Evolutionary conservation across 2,113 vertebrate species (phyloP), one percentile per base, ranked within the genome.

Genomic region (Muntiacus reevesi): DNA sequence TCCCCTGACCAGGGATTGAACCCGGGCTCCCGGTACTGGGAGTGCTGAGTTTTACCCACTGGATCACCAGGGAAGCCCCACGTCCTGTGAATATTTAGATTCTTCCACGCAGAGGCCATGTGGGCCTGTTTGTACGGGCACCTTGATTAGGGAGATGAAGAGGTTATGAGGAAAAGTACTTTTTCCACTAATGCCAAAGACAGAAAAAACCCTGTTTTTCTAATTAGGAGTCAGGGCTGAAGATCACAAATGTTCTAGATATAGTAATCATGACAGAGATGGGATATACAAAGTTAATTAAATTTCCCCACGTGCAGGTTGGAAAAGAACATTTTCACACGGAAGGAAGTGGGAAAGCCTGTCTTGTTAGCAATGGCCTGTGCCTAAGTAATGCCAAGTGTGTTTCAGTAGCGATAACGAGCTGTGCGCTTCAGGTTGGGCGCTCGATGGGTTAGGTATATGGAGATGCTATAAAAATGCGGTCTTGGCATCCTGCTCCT

Each of bases 401-500:
- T n/a, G 60, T 91, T 91, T 78, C 15, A 50, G 62, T n/a, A 62
- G 36, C 2, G 76, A 33, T 0, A 50, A 17, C 8, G 23, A 52
- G 33, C 2, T 47, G 14, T 14, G 21, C 0, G 21, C 0, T 16
- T 11, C 47, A 91, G 52, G 43, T 0, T 17, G 47, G 23, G 74
- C 12, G 10, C 43, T 17, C 33, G 10, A 6, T 21, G 28, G 17
- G 52, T 9, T 1, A 55, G 17, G 45, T 36, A 25, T 30, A 27
- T 8, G 52, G 17, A 62, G 52, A 81, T 19, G 67, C 36, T 16
- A 2, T 21, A 3, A 40, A 87, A n/a, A 9, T 45, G 10, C 36
- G 28, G 78, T 36, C 71, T 94, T 14, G 40, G 71, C 28, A 74
- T 76, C 10, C 45, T 14, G 6, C 5, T 62, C 36, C 36, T 74